A percentile compares a stretch with the other conserved stretches of the same genome.
Conservation (phyloP, 2,888 invertebrate species). For the Aquatica leii region DNA sequence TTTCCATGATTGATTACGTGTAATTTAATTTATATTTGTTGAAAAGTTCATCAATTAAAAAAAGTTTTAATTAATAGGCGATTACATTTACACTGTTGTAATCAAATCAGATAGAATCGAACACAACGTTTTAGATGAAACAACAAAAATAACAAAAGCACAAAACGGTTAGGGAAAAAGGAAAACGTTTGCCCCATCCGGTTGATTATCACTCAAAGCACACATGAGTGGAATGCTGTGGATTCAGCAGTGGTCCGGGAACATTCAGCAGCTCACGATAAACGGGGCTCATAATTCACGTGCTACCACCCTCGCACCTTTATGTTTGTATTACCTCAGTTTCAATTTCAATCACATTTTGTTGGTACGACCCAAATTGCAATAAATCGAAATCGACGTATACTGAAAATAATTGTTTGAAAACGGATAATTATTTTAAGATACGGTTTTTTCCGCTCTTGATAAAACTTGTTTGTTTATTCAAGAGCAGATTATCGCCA, state of each 20-base stretch:
- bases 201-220: slow-evolving; percentile 54
- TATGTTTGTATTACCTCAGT: slow-evolving; percentile 29
- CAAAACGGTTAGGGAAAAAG: slow-evolving; percentile 17
- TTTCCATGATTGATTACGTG: too few relatives aligned
- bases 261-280: slow-evolving; percentile 50
- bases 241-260: slow-evolving; percentile 54
- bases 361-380: slow-evolving; percentile 8
- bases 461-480: too few relatives aligned
- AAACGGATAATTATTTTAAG: too few relatives aligned
- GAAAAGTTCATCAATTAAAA: too few relatives aligned
- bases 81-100: not conserved
- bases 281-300: slow-evolving; percentile 52
- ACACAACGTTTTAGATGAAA: not conserved
- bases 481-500: too few relatives aligned
- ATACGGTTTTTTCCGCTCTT: too few relatives aligned
- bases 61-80: not conserved
- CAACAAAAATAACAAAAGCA: slow-evolving; percentile 14
- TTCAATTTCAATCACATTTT: slow-evolving; percentile 28
- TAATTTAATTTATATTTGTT: too few relatives aligned
- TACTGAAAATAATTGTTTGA: too few relatives aligned
- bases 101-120: slow-evolving; percentile 10
- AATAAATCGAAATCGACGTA: too few relatives aligned
- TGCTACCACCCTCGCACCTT: slow-evolving; percentile 41
- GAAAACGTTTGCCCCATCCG: slow-evolving; percentile 35
- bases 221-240: slow-evolving; percentile 55